Evolutionary conservation across 1,140 invertebrate species (phyloP).

Genomic region (Drosophila subobscura): DNA sequence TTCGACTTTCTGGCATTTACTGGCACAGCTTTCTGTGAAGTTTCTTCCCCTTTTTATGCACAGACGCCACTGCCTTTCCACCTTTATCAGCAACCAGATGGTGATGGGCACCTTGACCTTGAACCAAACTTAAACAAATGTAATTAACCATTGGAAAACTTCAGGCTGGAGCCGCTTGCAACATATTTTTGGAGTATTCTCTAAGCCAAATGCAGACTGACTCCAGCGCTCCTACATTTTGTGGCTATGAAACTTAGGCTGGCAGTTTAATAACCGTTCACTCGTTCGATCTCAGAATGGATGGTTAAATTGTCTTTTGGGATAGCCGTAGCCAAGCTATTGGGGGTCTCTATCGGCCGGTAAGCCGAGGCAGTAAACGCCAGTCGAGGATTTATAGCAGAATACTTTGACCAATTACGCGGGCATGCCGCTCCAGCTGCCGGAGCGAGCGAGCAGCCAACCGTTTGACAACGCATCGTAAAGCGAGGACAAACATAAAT

Average conservation of each 20-base stretch:
- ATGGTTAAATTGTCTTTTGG: conserved; percentile 41
- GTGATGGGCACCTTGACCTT: conserved; percentile 22
- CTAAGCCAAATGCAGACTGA: too few species aligned
- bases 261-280: conserved; percentile 49
- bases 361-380: conserved; percentile 42
- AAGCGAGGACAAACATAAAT: conserved; percentile 72
- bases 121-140: not conserved
- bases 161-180: too few species aligned
- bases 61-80: not conserved
- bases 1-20: too few species aligned
- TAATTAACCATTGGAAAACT: conserved; percentile 30
- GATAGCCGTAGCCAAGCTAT: conserved; percentile 19
- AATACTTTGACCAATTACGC: conserved; percentile 76
- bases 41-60: not conserved
- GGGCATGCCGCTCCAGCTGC: conserved; percentile 45
- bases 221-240: too few species aligned
- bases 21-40: not conserved
- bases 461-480: conserved; percentile 65
- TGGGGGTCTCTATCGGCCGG: conserved; percentile 18
- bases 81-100: conserved; percentile 22
- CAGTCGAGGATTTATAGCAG: conserved; percentile 69
- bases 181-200: not conserved
- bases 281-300: conserved; percentile 30
- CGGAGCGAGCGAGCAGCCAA: conserved; percentile 20
- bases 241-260: not conserved